A percentile compares a stretch with the other conserved stretches of the same genome.
Evolutionary conservation across 2,113 vertebrate species (phyloP).

Genomic region (Xiphias gladius): DNA sequence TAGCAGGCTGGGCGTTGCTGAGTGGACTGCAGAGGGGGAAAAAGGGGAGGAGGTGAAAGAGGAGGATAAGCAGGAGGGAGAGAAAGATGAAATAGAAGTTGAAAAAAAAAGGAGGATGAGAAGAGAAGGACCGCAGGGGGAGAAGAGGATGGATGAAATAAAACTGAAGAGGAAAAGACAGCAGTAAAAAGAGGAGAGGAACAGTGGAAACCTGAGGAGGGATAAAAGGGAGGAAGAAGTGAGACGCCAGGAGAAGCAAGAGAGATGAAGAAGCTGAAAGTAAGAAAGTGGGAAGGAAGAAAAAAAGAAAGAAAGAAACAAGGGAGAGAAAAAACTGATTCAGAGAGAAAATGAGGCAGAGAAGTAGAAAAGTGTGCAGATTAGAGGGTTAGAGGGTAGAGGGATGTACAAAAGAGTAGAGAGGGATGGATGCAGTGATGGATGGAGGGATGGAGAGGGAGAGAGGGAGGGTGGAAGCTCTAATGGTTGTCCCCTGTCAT

Average conservation of each 20-base stretch:
- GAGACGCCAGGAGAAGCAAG: too few species aligned
- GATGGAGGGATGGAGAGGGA: conserved; percentile 10
- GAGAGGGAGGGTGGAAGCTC: conserved; percentile 21
- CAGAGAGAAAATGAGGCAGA: neutral
- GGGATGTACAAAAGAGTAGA: neutral
- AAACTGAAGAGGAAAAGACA: neutral
- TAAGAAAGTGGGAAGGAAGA: neutral
- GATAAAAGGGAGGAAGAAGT: too few species aligned
- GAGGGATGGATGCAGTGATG: neutral
- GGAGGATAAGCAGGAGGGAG: neutral
- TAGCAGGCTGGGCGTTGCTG: conserved; percentile 48
- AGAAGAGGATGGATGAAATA: neutral
- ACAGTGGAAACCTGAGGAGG: neutral
- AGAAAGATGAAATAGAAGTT: neutral
- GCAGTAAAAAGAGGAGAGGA: conserved; percentile 7
- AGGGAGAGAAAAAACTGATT: neutral
- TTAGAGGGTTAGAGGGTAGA: conserved; percentile 3
- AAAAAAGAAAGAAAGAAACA: neutral
- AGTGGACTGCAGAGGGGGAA: conserved; percentile 39
- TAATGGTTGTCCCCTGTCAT: conserved; percentile 69
- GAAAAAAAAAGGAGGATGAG: neutral
- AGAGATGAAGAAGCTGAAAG: neutral
- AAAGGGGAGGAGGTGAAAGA: neutral
- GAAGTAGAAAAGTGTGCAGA: conserved; percentile 6
- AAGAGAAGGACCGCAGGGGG: neutral